phyloP scores from a whole-genome alignment of 2,113 vertebrate genomes.

The Atherinomorus stipes region DNA sequence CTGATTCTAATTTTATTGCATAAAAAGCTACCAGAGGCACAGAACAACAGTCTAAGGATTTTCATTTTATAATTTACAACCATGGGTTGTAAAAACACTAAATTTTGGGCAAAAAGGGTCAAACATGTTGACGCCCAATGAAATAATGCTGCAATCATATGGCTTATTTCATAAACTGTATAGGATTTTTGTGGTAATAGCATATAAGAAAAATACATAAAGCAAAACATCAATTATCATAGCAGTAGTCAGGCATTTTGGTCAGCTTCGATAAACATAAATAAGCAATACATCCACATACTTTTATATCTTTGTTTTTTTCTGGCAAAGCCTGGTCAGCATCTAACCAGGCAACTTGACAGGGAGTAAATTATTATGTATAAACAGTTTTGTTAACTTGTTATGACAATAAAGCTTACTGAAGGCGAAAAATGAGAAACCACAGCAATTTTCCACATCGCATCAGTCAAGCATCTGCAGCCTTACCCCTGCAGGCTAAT shows the following conservation, averaged over 20 bases:
- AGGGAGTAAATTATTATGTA: conserved; percentile 30
- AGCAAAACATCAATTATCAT: not conserved
- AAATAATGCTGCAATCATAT: not conserved
- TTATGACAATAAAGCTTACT: conserved; percentile 54
- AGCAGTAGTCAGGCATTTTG: not conserved
- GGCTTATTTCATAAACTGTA: not conserved
- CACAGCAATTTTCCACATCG: conserved; percentile 66
- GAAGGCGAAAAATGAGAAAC: conserved; percentile 48
- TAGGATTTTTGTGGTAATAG: not conserved
- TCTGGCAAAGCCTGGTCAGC: conserved; percentile 10
- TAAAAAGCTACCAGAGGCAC: too few relatives aligned
- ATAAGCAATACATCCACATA: not conserved
- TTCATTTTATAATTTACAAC: too few relatives aligned
- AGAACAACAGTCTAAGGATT: too few relatives aligned
- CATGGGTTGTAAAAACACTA: not conserved
- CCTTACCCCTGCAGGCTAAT: conserved; percentile 43
- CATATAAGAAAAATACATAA: not conserved
- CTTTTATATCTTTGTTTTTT: conserved; percentile 17
- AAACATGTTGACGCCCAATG: too few relatives aligned
- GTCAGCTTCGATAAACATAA: conserved; percentile 17
- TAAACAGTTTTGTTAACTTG: conserved; percentile 57
- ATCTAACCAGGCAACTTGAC: conserved; percentile 16
- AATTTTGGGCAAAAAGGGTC: not conserved
- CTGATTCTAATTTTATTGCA: too few relatives aligned
- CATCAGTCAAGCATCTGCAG: conserved; percentile 57